These are phyloP conservation scores for Xiphophorus hellerii DNA, from an alignment of 2,113 vertebrate genomes.

Conservation along the genomic window DNA sequence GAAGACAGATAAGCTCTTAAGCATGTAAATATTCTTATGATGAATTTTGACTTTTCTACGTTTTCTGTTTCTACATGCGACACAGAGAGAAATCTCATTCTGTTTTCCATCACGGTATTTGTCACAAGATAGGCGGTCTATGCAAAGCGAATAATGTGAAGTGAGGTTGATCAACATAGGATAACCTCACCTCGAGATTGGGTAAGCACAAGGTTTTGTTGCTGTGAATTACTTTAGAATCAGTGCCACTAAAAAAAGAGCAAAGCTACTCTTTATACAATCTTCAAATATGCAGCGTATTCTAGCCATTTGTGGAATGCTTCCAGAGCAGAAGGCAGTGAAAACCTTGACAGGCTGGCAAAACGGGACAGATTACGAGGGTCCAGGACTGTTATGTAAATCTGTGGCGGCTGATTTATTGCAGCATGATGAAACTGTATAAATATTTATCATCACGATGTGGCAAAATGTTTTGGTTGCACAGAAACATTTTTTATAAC, in stretches of 20 bases:
- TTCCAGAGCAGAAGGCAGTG: conserved; percentile 3
- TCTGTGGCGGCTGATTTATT: conserved; percentile 8
- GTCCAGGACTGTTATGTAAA: conserved; percentile 14
- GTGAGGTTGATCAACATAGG: conserved; percentile 43
- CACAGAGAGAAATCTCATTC: conserved; percentile 50
- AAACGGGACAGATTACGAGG: conserved; percentile 8
- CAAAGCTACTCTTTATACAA: conserved; percentile 39
- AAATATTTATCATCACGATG: conserved; percentile 29
- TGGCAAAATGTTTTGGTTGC: conserved; percentile 33
- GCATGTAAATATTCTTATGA: conserved; percentile 38
- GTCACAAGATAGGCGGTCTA: conserved; percentile 68
- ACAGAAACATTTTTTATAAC: conserved; percentile 16
- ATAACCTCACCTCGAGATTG: conserved; percentile 55
- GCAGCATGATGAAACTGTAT: conserved; percentile 11
- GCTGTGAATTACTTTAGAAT: conserved; percentile 62
- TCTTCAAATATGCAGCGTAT: conserved; percentile 63
- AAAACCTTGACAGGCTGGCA: not conserved
- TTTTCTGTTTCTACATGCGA: conserved; percentile 52
- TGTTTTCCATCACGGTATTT: conserved; percentile 69
- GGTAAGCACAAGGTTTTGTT: conserved; percentile 64
- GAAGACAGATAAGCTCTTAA: conserved; percentile 29
- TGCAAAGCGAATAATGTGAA: conserved; percentile 80
- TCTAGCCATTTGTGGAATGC: conserved; percentile 53
- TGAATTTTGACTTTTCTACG: not conserved
- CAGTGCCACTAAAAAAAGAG: conserved; percentile 36